Conservation (phyloP, 2,797 vertebrate species). For the Pygocentrus nattereri region DNA sequence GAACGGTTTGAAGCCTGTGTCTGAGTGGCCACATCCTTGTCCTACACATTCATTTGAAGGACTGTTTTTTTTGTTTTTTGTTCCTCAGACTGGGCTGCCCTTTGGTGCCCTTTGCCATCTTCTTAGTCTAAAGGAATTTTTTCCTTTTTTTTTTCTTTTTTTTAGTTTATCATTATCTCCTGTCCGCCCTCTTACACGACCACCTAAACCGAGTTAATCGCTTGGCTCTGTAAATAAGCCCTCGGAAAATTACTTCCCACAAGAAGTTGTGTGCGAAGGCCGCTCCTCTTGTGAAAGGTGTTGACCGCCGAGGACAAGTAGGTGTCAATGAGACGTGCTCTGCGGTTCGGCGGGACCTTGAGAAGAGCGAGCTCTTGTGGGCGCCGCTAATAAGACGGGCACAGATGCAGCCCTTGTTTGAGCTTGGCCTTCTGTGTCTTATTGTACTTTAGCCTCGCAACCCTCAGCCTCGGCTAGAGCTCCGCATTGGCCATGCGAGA, state of each 20-base stretch:
- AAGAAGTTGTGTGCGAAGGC: conserved; percentile 71
- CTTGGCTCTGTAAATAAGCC: conserved; percentile 72
- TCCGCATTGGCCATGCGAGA: conserved; percentile 74
- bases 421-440: conserved; percentile 72
- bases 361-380: conserved; percentile 79
- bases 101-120: conserved; percentile 69
- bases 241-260: conserved; percentile 74
- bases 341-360: conserved; percentile 73
- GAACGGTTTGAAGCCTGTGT: conserved; percentile 51
- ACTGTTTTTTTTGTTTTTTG: conserved; percentile 40
- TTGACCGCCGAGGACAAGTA: conserved; percentile 82
- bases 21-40: conserved; percentile 50
- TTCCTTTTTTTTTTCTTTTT: conserved; percentile 61
- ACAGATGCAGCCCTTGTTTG: conserved; percentile 83
- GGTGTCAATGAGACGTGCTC: conserved; percentile 82
- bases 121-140: conserved; percentile 64
- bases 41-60: conserved; percentile 53
- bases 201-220: conserved; percentile 75
- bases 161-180: conserved; percentile 61
- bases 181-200: conserved; percentile 58
- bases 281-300: conserved; percentile 73
- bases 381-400: conserved; percentile 80
- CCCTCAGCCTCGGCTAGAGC: conserved; percentile 80
- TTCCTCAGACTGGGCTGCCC: conserved; percentile 50
- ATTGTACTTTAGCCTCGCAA: conserved; percentile 83